Conservation (phyloP, 2,888 invertebrate species). For the Crossocerus cetratus region DNA sequence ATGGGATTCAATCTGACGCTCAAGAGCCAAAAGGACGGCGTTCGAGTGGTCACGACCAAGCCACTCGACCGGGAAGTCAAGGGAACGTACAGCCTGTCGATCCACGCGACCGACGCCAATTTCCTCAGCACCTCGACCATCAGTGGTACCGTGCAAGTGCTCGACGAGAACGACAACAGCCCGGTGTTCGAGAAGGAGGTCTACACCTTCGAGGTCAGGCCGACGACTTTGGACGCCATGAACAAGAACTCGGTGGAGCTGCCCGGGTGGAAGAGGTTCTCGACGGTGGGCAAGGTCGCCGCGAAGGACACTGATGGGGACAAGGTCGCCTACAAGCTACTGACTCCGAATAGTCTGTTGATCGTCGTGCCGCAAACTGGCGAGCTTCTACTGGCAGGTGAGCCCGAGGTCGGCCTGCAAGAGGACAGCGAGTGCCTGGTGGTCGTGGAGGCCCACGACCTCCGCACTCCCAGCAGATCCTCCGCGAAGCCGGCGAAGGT, state of each 20-base stretch:
- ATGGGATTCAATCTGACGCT: constrained; percentile 73
- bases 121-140: constrained; percentile 90
- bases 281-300: constrained; percentile 89
- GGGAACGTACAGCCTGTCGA: constrained; percentile 84
- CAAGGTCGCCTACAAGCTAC: constrained; percentile 90
- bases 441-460: constrained; percentile 89
- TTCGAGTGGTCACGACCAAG: constrained; percentile 86
- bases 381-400: constrained; percentile 89
- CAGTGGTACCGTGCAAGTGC: constrained; percentile 84
- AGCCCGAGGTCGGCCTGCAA: constrained; percentile 82
- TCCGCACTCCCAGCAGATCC: constrained; percentile 85
- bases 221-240: constrained; percentile 60
- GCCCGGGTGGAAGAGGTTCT: constrained; percentile 86
- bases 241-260: constrained; percentile 10
- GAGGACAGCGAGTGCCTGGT: constrained; percentile 83
- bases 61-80: constrained; percentile 89
- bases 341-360: constrained; percentile 88
- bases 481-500: constrained; percentile 86
- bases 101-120: constrained; percentile 89
- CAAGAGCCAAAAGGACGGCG: constrained; percentile 78
- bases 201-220: constrained; percentile 85
- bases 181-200: constrained; percentile 89
- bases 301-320: constrained; percentile 96
- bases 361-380: constrained; percentile 96
- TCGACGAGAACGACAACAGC: constrained; percentile 95